Evolutionary conservation across 2,888 invertebrate genomes (phyloP), one percentile per base, ranked within the genome.

Genomic region (Congeria kusceri): DNA sequence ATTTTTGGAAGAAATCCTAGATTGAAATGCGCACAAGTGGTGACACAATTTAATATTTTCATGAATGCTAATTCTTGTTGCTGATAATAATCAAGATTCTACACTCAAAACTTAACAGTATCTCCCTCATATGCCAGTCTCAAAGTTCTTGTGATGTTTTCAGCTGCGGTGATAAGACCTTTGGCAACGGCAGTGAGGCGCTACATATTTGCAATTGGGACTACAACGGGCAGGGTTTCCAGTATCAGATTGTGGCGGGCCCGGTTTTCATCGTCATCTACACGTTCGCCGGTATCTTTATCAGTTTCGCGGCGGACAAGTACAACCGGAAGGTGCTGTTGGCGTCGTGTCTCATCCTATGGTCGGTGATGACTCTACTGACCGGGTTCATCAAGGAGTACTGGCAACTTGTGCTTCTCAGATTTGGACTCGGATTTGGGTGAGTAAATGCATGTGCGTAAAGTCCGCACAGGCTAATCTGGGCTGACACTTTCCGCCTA

Each of bases 261-360:
- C 98, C 98, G 0, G 96, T 97, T 84, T 98, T 97, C 94, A 98
- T 98, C 92, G 96, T 97, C 1, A 96, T 98, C 46, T 98, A 97
- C 94, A 98, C 98, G 0, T 95, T 98, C 62, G 96, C 96, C 46
- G 98, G 98, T 0, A 96, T 98, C 13, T 94, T 97, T 65, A 95
- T 98, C 87, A 98, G 98, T 67, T 95, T 96, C 77, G 87, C 88
- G 95, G 96, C 94, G 95, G 98, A 92, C 72, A 80, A 74, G 29
- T 91, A 87, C 80, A 92, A 92, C 77, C 72, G 92, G 29, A 90
- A 90, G 64, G 65, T 88, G 81, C 94, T 97, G 92, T 94, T 98
- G 82, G 95, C 96, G 0, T 92, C 96, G 3, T 97, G 97, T 92
- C 96, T 97, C 0, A 87, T 97, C 0, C 94, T 97, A 67, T 97